Evolutionary conservation across 1,140 invertebrate genomes (phyloP).

Genomic region (Brachionus angularis): DNA sequence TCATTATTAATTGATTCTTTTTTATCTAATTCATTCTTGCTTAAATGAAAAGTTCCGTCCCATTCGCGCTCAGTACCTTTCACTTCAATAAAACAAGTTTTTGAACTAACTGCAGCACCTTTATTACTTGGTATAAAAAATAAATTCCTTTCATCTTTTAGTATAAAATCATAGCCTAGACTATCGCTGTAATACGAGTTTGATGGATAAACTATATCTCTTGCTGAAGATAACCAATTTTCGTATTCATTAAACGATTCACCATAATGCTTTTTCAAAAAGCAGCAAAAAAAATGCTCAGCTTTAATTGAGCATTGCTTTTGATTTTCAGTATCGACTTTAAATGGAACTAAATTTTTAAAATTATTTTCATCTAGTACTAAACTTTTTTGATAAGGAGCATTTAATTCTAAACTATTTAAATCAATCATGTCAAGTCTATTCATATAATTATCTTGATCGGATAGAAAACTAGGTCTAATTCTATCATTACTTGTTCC

Average conservation of each 20-base stretch:
- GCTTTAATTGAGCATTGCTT: not conserved
- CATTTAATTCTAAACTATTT: not conserved
- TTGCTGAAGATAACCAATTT: slow-evolving; percentile 21
- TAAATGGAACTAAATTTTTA: not conserved
- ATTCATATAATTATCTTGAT: slow-evolving; percentile 15
- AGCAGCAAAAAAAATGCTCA: slow-evolving; percentile 18
- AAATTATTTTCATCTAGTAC: not conserved
- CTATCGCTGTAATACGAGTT: not conserved
- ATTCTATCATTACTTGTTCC: too few relatives aligned
- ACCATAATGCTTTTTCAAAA: slow-evolving; percentile 15
- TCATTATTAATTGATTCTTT: not conserved
- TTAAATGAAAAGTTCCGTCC: slow-evolving; percentile 29
- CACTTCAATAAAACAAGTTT: slow-evolving; percentile 27
- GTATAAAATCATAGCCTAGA: slow-evolving; percentile 22
- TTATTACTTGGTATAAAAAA: not conserved
- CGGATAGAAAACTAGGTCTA: not conserved
- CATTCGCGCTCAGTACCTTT: slow-evolving; percentile 20
- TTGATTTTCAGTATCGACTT: not conserved
- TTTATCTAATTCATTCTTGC: slow-evolving; percentile 24
- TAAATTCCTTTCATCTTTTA: not conserved
- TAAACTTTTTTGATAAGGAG: too few relatives aligned
- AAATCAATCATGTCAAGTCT: not conserved
- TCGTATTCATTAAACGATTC: not conserved
- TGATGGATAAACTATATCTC: slow-evolving; percentile 10
- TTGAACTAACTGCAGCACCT: not conserved